Conservation (phyloP, 2,797 vertebrate species). For the Echeneis naucrates region DNA sequence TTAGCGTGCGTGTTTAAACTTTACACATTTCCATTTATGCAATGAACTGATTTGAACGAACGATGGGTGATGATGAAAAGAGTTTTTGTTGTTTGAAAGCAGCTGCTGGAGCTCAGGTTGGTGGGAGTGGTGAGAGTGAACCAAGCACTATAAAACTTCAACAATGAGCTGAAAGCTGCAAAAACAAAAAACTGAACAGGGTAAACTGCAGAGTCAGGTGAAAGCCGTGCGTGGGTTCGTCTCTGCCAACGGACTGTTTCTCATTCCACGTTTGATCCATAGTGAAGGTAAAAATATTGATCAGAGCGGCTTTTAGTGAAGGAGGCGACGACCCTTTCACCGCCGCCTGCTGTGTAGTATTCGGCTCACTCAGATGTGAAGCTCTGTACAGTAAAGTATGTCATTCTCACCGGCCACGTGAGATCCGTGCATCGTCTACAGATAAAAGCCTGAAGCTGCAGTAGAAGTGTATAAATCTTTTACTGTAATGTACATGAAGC, state of each 20-base stretch:
- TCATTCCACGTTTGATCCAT: slow-evolving; percentile 14
- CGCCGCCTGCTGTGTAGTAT: not conserved
- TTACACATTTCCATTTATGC: too few relatives aligned
- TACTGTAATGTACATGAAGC: slow-evolving; percentile 50
- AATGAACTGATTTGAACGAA: too few relatives aligned
- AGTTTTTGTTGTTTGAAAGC: too few relatives aligned
- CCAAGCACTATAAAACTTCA: not conserved
- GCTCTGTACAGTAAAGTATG: slow-evolving; percentile 13
- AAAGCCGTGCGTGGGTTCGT: not conserved
- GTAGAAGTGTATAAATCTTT: slow-evolving; percentile 61
- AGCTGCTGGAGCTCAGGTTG: too few relatives aligned
- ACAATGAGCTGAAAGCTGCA: not conserved
- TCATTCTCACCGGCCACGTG: slow-evolving; percentile 35
- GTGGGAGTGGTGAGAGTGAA: too few relatives aligned
- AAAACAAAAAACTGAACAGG: not conserved
- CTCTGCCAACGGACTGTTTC: not conserved
- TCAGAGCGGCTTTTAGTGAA: not conserved
- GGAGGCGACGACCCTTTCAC: not conserved
- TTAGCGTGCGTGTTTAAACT: too few relatives aligned
- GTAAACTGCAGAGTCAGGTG: not conserved
- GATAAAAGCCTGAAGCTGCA: slow-evolving; percentile 60
- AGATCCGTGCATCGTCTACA: slow-evolving; percentile 47
- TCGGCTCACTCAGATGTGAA: slow-evolving; percentile 36
- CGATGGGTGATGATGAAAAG: too few relatives aligned
- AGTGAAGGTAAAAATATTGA: not conserved